These are phyloP conservation scores for Cynocephalus volans DNA, from an alignment of 2,113 vertebrate species.

Conservation along the genomic window DNA sequence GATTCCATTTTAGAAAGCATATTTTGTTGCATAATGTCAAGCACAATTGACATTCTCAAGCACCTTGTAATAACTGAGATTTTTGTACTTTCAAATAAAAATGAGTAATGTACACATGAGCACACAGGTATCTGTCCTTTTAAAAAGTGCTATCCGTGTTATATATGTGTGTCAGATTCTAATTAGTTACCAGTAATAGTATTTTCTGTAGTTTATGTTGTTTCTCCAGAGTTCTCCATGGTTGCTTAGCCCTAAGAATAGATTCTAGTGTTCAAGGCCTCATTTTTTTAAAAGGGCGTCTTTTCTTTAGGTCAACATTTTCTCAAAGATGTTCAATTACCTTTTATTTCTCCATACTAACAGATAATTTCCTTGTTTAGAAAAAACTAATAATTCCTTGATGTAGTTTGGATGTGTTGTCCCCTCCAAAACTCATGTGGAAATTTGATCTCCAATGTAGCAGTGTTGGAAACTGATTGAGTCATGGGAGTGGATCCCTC, in stretches of 20 bases:
- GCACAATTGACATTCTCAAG: background rate
- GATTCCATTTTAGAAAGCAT: constrained; percentile 28
- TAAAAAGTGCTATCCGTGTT: background rate
- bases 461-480: too few relatives aligned
- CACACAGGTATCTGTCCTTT: background rate
- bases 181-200: background rate
- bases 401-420: too few relatives aligned
- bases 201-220: background rate
- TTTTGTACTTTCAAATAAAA: constrained; percentile 13
- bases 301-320: background rate
- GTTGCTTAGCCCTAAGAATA: background rate
- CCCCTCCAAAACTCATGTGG: too few relatives aligned
- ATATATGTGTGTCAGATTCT: background rate
- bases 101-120: background rate
- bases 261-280: background rate
- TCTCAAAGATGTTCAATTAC: background rate
- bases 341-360: too few relatives aligned
- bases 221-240: background rate
- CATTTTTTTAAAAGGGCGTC: background rate
- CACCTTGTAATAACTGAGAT: background rate
- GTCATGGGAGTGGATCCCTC: too few relatives aligned
- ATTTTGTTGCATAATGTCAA: constrained; percentile 34
- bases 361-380: too few relatives aligned
- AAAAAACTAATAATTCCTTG: too few relatives aligned
- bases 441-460: too few relatives aligned